Evolutionary conservation across 2,888 invertebrate species (phyloP).

Genomic region (Pardosa pseudoannulata): DNA sequence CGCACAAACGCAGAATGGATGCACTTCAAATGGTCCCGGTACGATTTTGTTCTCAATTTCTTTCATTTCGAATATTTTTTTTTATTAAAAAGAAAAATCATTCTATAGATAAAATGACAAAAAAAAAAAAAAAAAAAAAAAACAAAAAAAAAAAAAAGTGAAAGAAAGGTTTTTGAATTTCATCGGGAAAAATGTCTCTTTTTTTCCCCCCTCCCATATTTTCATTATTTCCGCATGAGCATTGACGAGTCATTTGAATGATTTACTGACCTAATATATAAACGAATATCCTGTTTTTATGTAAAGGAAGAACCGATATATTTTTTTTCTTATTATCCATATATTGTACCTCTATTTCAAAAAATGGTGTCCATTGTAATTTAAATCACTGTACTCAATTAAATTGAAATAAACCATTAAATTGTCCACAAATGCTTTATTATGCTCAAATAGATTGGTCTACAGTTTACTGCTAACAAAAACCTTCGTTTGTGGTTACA

Average conservation of each 20-base stretch:
- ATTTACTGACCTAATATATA: neutral
- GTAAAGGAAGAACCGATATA: too few relatives aligned
- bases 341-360: too few relatives aligned
- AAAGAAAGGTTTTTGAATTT: neutral
- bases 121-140: neutral
- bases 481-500: too few relatives aligned
- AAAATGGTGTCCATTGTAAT: too few relatives aligned
- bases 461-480: too few relatives aligned
- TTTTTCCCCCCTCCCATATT: neutral
- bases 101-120: neutral
- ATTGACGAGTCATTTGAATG: neutral
- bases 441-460: too few relatives aligned
- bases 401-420: too few relatives aligned
- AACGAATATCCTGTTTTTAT: too few relatives aligned
- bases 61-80: neutral
- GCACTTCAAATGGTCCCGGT: conserved; percentile 6
- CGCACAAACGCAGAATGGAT: neutral
- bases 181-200: neutral
- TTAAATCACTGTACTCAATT: too few relatives aligned
- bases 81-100: neutral
- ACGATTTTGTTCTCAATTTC: conserved; percentile 9
- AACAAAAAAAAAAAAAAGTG: neutral
- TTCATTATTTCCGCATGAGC: neutral
- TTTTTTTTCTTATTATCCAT: too few relatives aligned
- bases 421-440: too few relatives aligned